phyloP scores from a whole-genome alignment of 2,113 vertebrate genomes.

The Phalacrocorax carbo region DNA sequence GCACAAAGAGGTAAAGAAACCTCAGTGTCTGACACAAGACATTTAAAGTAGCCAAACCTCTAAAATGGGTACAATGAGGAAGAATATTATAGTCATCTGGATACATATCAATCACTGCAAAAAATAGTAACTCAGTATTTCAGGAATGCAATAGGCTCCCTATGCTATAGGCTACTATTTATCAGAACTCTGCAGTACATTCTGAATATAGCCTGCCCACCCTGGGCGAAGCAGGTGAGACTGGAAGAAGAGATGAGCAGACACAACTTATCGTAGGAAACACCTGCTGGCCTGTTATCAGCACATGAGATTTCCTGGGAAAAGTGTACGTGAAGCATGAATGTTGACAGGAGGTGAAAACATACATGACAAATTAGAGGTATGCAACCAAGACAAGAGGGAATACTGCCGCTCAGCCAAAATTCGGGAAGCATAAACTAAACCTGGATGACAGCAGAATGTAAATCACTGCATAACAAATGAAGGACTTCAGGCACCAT shows the following conservation, averaged over 20 bases:
- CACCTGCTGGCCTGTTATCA: not conserved
- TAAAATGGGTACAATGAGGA: not conserved
- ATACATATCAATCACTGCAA: not conserved
- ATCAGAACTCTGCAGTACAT: not conserved
- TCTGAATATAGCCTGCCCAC: not conserved
- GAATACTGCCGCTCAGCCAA: not conserved
- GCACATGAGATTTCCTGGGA: not conserved
- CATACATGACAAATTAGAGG: not conserved
- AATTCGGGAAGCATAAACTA: not conserved
- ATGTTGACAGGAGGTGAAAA: conserved; percentile 28
- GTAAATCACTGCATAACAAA: not conserved
- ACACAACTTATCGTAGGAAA: conserved; percentile 8
- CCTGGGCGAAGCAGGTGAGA: not conserved
- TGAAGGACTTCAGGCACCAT: not conserved
- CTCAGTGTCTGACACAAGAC: not conserved
- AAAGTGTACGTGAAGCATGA: not conserved
- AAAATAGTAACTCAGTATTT: not conserved
- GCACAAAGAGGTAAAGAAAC: not conserved
- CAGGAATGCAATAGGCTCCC: not conserved
- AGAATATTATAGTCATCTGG: not conserved
- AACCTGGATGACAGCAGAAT: not conserved
- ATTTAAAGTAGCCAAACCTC: not conserved
- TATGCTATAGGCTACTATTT: not conserved
- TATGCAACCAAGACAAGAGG: not conserved
- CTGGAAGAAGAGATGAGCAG: not conserved